phyloP scores from a whole-genome alignment of 2,888 invertebrate species.

The Dendrolimus pini region DNA sequence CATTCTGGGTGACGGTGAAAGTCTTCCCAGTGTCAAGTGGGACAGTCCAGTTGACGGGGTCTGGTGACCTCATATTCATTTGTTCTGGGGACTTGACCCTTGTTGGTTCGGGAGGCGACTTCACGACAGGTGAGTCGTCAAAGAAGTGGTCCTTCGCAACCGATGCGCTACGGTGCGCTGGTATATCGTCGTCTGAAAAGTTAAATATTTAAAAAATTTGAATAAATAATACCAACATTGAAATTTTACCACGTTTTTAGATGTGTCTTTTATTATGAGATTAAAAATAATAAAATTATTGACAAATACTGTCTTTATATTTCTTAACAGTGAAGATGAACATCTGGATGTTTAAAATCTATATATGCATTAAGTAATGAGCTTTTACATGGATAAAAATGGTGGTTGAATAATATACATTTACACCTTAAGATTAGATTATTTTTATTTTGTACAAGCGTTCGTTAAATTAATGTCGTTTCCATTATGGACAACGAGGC shows the following conservation, averaged over 20 bases:
- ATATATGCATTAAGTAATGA: too few relatives aligned
- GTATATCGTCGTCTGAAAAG: slow-evolving; percentile 62
- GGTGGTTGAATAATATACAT: too few relatives aligned
- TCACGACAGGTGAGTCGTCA: slow-evolving; percentile 82
- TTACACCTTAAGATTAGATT: too few relatives aligned
- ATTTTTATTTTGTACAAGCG: too few relatives aligned
- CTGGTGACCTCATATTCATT: slow-evolving; percentile 93
- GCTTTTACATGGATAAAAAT: too few relatives aligned
- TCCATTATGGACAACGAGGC: too few relatives aligned
- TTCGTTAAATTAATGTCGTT: too few relatives aligned
- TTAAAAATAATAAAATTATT: too few relatives aligned
- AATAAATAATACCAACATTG: neutral
- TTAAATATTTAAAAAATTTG: neutral
- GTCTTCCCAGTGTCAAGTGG: slow-evolving; percentile 95
- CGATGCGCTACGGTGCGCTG: slow-evolving; percentile 67
- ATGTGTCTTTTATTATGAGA: too few relatives aligned
- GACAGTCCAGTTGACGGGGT: slow-evolving; percentile 97
- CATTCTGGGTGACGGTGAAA: slow-evolving; percentile 95
- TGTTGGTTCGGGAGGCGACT: slow-evolving; percentile 95
- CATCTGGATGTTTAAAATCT: too few relatives aligned
- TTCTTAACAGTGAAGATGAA: too few relatives aligned
- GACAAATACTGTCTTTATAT: too few relatives aligned
- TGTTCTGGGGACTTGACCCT: slow-evolving; percentile 95
- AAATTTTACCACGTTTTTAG: neutral
- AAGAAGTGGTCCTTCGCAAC: slow-evolving; percentile 73